Base-by-base conservation (phyloP, 2,113 vertebrate genomes). In the Lipophrys pholis region DNA sequence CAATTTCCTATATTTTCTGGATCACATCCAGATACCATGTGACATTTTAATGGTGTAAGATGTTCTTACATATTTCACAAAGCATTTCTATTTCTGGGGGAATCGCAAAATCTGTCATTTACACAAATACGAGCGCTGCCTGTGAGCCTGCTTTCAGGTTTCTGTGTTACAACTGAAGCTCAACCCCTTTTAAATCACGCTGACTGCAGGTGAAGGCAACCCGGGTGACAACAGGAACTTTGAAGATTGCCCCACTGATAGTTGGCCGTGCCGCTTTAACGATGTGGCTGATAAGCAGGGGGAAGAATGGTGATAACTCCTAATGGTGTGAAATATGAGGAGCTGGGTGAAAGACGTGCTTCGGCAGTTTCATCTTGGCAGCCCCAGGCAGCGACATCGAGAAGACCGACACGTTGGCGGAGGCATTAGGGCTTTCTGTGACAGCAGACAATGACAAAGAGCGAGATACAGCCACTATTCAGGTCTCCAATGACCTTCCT, bases 231-330 rank as follows among this genome's bases (percentile, higher is more conserved):
- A 58, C 30, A 15, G 53, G 7, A 38, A 17, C 50, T 55, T 49
- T 65, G 67, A 41, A 59, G 42, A 59, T 71, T n/a, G 36, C 11
- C 6, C 48, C 16, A 42, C 5, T 17, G 46, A 14, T 42, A 42
- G n/a, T 42, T 39, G 41, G 7, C 48, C 5, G 7, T 16, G 11
- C 14, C 43, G 38, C 35, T 67, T 72, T 54, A 43, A 60, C 55
- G 56, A 17, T 46, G 51, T 39, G 55, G 7, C 21, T 70, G 40
- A 36, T 10, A 12, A 5, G n/a, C 35, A 35, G 21, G 5, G 21
- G 5, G 14, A 0, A 3, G 39, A 67, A 30, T n/a, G 2, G 9
- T 41, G 54, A 54, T 53, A 50, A 38, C 39, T 30, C 43, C 10
- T 30, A 38, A 57, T 52, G 46, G 12, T 35, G 36, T 58, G 10